A percentile compares a stretch with the other conserved stretches of the same genome.
These are phyloP conservation scores for Laspeyria flexula DNA, from an alignment of 2,888 invertebrate species.

Conservation along the genomic window DNA sequence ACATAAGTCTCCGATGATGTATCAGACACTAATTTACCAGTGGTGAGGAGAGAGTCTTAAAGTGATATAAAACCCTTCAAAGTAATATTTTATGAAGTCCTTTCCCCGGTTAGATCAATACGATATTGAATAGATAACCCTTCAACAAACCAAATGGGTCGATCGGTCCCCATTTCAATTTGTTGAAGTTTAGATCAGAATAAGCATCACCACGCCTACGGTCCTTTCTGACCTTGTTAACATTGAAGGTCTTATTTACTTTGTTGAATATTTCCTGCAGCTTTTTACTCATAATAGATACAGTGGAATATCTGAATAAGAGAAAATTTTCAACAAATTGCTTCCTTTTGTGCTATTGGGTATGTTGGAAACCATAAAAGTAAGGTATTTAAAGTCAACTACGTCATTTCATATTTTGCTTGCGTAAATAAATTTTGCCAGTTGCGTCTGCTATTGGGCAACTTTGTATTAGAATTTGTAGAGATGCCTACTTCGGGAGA, in stretches of 20 bases:
- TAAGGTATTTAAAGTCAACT: no score
- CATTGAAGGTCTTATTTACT: conserved; percentile 37
- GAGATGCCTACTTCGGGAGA: no score
- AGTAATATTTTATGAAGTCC: no score
- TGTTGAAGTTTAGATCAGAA: conserved; percentile 35
- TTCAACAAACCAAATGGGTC: conserved; percentile 27
- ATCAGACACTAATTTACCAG: no score
- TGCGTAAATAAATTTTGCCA: no score
- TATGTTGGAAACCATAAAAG: not conserved
- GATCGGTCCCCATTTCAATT: conserved; percentile 32
- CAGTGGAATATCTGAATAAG: not conserved
- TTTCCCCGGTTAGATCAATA: conserved; percentile 8
- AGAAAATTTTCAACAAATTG: not conserved
- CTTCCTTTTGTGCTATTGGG: not conserved
- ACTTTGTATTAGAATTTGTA: no score
- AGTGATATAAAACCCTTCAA: no score
- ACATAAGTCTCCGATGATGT: no score
- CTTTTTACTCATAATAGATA: not conserved
- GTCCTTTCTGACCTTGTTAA: conserved; percentile 36
- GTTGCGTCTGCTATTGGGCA: no score
- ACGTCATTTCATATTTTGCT: no score
- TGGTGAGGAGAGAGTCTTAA: no score
- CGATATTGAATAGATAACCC: conserved; percentile 14
- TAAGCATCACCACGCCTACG: conserved; percentile 28
- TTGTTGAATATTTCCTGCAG: conserved; percentile 17